Evolutionary conservation across 2,113 vertebrate genomes (phyloP).

Genomic region (Natator depressus): DNA sequence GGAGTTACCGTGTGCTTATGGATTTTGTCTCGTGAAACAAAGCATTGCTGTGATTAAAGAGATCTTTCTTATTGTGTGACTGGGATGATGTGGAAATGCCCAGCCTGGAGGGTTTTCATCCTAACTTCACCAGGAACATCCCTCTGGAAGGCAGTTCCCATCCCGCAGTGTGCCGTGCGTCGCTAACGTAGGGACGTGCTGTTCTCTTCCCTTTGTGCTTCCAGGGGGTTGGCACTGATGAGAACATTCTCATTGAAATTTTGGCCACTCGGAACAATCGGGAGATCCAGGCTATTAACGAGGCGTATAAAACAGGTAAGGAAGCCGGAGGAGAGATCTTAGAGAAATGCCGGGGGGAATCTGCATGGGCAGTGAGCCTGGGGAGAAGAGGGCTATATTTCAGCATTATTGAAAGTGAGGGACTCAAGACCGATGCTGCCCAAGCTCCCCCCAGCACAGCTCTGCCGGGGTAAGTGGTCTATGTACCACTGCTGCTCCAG

Average conservation of each 20-base stretch:
- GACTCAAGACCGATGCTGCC: background rate
- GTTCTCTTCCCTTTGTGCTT: background rate
- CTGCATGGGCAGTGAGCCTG: background rate
- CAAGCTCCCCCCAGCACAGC: background rate
- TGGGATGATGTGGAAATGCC: background rate
- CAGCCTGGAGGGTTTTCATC: background rate
- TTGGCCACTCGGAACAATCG: conserved; percentile 90
- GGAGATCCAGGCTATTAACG: conserved; percentile 89
- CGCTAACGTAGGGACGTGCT: background rate
- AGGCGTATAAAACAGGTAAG: conserved; percentile 85
- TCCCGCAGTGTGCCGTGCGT: background rate
- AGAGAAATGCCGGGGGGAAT: background rate
- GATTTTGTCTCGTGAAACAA: background rate
- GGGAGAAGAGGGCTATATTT: background rate
- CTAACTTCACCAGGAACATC: background rate
- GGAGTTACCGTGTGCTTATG: background rate
- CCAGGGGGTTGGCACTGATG: conserved; percentile 95
- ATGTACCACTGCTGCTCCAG: background rate
- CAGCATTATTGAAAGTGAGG: too few relatives aligned
- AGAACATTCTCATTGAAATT: conserved; percentile 93
- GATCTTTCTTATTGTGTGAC: background rate
- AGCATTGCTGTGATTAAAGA: background rate
- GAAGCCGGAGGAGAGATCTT: fast-evolving
- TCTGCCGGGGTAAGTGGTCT: background rate
- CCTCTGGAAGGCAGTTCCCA: background rate